phyloP scores from a whole-genome alignment of 2,888 invertebrate species.

The Dromius quadrimaculatus region DNA sequence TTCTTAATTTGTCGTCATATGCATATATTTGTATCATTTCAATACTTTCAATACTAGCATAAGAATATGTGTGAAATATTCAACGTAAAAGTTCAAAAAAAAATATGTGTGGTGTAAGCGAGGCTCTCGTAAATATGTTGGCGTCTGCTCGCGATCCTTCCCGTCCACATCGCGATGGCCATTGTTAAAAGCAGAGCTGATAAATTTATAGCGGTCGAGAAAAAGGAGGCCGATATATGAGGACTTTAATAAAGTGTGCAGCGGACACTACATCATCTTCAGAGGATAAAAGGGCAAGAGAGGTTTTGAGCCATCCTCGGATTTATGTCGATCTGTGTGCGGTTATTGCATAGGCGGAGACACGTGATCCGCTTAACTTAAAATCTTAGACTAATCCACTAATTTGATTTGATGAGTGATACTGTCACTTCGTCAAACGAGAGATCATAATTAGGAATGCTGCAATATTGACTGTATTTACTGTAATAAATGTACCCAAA shows the following conservation, averaged over 20 bases:
- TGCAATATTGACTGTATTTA: no score
- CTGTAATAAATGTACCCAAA: no score
- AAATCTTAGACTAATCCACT: neutral
- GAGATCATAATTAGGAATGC: conserved; percentile 10
- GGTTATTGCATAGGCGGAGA: conserved; percentile 21
- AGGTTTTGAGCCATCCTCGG: conserved; percentile 28
- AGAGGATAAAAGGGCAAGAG: conserved; percentile 35
- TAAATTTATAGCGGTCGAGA: conserved; percentile 47
- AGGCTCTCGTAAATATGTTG: conserved; percentile 40
- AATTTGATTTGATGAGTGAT: neutral
- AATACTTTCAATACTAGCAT: no score
- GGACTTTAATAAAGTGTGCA: conserved; percentile 50
- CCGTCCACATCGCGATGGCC: conserved; percentile 19
- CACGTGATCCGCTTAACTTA: conserved; percentile 12
- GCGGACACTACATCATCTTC: conserved; percentile 42
- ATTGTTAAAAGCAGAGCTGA: conserved; percentile 48
- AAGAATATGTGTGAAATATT: no score
- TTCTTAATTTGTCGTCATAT: no score
- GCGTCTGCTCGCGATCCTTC: neutral
- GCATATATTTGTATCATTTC: no score
- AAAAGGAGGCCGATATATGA: conserved; percentile 44
- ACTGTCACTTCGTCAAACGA: neutral
- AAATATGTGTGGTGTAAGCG: neutral
- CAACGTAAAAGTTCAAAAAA: no score
- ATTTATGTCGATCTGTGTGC: conserved; percentile 45